Conservation (phyloP, 2,797 vertebrate genomes). For the Micrastur ruficollis region DNA sequence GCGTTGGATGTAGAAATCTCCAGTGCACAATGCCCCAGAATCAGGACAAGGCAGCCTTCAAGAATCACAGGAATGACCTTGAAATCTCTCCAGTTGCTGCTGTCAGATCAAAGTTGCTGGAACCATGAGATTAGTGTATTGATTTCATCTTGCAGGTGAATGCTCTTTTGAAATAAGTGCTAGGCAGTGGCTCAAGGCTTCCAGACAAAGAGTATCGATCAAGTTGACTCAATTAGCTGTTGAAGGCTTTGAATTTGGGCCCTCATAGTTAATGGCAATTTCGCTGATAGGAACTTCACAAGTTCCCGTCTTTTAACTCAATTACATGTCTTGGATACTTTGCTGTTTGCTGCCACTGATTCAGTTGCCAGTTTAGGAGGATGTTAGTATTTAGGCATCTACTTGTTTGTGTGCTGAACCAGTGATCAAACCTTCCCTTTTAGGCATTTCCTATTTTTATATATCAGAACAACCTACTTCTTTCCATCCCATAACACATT, state of each 20-base stretch:
- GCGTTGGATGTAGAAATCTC: rapidly evolving
- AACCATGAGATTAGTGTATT: neutral
- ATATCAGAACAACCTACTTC: neutral
- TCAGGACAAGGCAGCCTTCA: neutral
- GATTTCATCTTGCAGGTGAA: neutral
- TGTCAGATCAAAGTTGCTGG: neutral
- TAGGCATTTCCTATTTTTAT: neutral
- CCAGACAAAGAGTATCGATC: neutral
- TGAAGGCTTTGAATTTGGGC: neutral
- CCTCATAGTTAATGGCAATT: neutral
- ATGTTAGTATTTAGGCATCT: neutral
- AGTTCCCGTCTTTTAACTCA: neutral
- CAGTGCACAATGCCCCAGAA: neutral
- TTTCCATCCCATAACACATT: rapidly evolving
- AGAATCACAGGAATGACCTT: neutral
- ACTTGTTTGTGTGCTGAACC: neutral
- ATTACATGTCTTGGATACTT: rapidly evolving
- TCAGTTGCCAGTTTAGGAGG: neutral
- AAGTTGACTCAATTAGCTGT: neutral
- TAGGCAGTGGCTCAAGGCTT: neutral
- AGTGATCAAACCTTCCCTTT: neutral
- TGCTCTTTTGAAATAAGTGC: neutral
- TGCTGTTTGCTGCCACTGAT: neutral
- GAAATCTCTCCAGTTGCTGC: neutral
- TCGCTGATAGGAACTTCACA: neutral